Base-by-base conservation (phyloP, 2,113 vertebrate species). In the Geothlypis trichas region DNA sequence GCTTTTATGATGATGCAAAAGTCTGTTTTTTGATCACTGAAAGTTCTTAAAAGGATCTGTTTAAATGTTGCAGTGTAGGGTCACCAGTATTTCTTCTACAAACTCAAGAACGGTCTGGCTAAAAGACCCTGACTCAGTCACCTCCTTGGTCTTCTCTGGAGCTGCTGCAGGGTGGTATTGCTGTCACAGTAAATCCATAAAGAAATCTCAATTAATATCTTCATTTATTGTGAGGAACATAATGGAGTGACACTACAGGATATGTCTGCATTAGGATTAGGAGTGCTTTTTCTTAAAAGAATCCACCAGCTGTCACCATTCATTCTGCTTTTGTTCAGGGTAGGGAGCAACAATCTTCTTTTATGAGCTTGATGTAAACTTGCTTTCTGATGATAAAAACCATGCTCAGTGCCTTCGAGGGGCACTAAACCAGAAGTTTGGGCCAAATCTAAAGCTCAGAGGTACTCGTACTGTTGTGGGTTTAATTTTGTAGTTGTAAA, bases 201-300 rank as follows among this genome's bases (percentile, higher is more conserved):
- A 62, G 37, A 76, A 75, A 20, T 18, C 46, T 75, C 23, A 55
- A 6, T 57, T 65, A 68, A 39, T 27, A 27, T 58, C 22, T 83
- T 92, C 37, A 57, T 59, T 88, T 88, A 9, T 39, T 33, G 11
- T 41, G 35, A 81, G 31, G 73, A 89, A 41, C 1, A 7, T 35
- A 57, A 13, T 59, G n/a, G 39, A 92, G 62, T 69, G 51, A 42
- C 46, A 37, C 31, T 62, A 42, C 19, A 58, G 31, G 20, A 39
- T 46, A 19, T 39, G 15, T 51, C 46, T 87, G 49, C 8, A 9
- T 55, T 46, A 24, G 28, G 30, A 54, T 67, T 30, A 17, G 4
- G 17, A 66, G 5, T 35, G 5, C 0, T 0, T 28, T 58, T 72
- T 66, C 79, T 26, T 23, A 5, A 33, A 39, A 24, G 41, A 74